Base-by-base conservation (phyloP, 2,888 invertebrate genomes). In the Griposia aprilina region DNA sequence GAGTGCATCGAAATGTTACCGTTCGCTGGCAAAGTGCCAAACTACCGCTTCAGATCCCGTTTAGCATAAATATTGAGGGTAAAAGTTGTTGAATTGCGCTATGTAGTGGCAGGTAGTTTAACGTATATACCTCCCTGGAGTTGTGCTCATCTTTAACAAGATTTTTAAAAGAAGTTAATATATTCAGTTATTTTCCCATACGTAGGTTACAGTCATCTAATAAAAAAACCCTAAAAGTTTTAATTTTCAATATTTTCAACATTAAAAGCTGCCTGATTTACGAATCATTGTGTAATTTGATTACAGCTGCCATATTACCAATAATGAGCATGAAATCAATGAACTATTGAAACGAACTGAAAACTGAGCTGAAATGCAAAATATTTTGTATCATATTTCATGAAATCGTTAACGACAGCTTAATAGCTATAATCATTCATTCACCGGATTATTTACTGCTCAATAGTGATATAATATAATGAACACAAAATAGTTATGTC, bases 11-110 rank as follows among this genome's bases (percentile, higher is more conserved):
- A 76, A 73, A 76, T 73, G 52, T 74, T 41, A 80, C 41, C 55
- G 52, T 73, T 76, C n/a, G 48, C 36, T 81, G 83, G 85, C 76
- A 71, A 60, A 84, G 59, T 72, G 85, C 83, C 83, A 81, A 77
- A 77, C 67, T 68, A 65, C 41, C 41, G 15, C 71, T 68, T 17
- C 81, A 57, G 66, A 60, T n/a, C 57, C 30, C 52, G 71, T 65
- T 74, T 65, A 74, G 50, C 71, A 77, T 77, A 77, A 71, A 71
- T 74, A 85, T 83, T 73, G 26, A 26, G 55, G 11, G 55, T 74
- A 63, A 76, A 70, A 70, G 41, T 74, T 60, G 52, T 62, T 80
- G 30, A 76, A 80, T 52, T 36, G 15, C 26, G 15, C 63, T 45
- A 20, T 36, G 6, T n/a, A 70, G 36, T n/a, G 45, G 15, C 55